These are phyloP conservation scores for Myotis daubentonii DNA, from an alignment of 2,797 vertebrate genomes.

Conservation along the genomic window DNA sequence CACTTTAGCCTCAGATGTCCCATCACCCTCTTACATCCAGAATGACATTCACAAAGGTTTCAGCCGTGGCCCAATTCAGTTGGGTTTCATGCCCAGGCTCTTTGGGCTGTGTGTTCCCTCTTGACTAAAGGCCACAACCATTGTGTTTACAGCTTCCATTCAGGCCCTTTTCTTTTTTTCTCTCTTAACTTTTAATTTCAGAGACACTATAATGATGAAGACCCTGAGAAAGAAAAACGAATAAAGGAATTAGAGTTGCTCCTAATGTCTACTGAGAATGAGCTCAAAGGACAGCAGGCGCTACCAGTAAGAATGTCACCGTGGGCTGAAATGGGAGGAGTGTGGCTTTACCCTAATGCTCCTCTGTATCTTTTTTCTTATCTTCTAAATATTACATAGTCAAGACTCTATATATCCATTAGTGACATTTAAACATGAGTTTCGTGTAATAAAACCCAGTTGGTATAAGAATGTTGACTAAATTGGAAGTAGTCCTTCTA, in stretches of 20 bases:
- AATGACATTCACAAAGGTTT: conserved; percentile 61
- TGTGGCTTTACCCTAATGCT: conserved; percentile 80
- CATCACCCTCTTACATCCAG: conserved; percentile 56
- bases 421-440: conserved; percentile 61
- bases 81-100: conserved; percentile 65
- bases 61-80: conserved; percentile 48
- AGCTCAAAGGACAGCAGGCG: conserved; percentile 95
- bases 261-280: conserved; percentile 99
- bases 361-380: conserved; percentile 76
- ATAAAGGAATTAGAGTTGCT: conserved; percentile 99
- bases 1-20: conserved; percentile 58
- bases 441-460: conserved; percentile 48
- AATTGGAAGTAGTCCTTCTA: background rate
- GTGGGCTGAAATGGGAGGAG: conserved; percentile 81
- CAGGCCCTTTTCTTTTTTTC: conserved; percentile 81
- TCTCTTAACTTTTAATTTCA: conserved; percentile 87
- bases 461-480: conserved; percentile 15
- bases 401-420: conserved; percentile 75
- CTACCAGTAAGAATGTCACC: conserved; percentile 92
- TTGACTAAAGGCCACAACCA: conserved; percentile 68
- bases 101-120: conserved; percentile 59
- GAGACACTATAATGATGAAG: conserved; percentile 99
- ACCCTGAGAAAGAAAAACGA: conserved; percentile 99
- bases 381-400: conserved; percentile 73
- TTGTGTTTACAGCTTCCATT: conserved; percentile 78